phyloP scores from a whole-genome alignment of 2,888 invertebrate species.

The Agrilus mali region DNA sequence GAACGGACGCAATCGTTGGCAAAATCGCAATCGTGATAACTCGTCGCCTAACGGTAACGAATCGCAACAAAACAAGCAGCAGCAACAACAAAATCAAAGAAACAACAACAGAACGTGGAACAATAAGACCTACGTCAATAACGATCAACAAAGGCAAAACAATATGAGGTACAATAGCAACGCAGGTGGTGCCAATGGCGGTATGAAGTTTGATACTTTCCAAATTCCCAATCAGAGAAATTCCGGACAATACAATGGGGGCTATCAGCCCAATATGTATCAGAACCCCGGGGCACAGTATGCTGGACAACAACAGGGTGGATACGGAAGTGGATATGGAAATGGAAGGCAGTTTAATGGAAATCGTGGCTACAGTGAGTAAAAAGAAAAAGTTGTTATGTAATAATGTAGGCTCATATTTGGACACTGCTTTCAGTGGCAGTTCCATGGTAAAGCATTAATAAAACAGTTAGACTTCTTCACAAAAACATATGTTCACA shows the following conservation, averaged over 20 bases:
- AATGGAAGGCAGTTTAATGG: slow-evolving; percentile 11
- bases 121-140: slow-evolving; percentile 18
- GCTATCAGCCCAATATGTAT: slow-evolving; percentile 9
- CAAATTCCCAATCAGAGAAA: slow-evolving; percentile 41
- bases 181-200: slow-evolving; percentile 31
- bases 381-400: background rate
- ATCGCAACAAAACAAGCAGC: slow-evolving; percentile 12
- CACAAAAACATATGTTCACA: too few relatives aligned
- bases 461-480: too few relatives aligned
- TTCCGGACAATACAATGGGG: slow-evolving; percentile 3
- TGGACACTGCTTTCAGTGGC: too few relatives aligned
- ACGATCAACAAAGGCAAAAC: slow-evolving; percentile 14
- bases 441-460: too few relatives aligned
- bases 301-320: slow-evolving; percentile 7
- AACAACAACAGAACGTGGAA: slow-evolving; percentile 27
- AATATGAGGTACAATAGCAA: slow-evolving; percentile 20
- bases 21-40: slow-evolving; percentile 44
- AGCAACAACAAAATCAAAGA: slow-evolving; percentile 14
- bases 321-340: slow-evolving; percentile 2
- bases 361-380: slow-evolving; percentile 20
- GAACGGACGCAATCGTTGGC: slow-evolving; percentile 43
- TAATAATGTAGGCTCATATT: background rate
- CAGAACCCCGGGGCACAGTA: slow-evolving; percentile 6
- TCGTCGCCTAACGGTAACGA: slow-evolving; percentile 39
- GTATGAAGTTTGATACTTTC: slow-evolving; percentile 36